Evolutionary conservation across 2,888 invertebrate species (phyloP).

Genomic region (Latheticus oryzae): DNA sequence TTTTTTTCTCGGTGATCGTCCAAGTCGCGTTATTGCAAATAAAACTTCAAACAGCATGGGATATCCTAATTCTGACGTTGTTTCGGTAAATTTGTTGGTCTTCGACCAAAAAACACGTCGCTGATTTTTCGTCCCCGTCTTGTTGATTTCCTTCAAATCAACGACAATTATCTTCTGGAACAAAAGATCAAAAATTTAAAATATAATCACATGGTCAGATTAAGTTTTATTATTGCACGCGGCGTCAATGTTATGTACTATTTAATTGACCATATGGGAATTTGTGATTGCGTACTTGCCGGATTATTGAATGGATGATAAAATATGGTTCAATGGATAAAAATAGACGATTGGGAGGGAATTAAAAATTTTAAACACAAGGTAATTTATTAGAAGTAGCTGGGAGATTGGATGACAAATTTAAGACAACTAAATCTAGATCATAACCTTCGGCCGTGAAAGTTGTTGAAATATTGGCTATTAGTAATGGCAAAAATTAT

Average conservation of each 20-base stretch:
- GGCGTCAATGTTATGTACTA: slow-evolving; percentile 16
- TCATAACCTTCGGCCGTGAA: too few species aligned
- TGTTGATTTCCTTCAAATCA: slow-evolving; percentile 32
- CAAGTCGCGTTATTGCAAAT: slow-evolving; percentile 63
- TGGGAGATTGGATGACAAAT: too few species aligned
- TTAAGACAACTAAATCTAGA: too few species aligned
- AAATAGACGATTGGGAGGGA: too few species aligned
- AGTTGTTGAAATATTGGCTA: too few species aligned
- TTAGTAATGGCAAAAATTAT: too few species aligned
- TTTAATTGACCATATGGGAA: slow-evolving; percentile 17
- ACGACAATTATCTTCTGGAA: slow-evolving; percentile 32
- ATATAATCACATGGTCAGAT: slow-evolving; percentile 19
- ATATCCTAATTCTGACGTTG: slow-evolving; percentile 61
- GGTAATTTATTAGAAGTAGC: too few species aligned
- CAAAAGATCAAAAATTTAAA: slow-evolving; percentile 27
- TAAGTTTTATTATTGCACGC: slow-evolving; percentile 12
- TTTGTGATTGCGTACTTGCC: slow-evolving; percentile 17
- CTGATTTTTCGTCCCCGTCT: slow-evolving; percentile 39
- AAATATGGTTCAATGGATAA: neutral
- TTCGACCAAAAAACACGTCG: slow-evolving; percentile 17
- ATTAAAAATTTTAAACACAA: too few species aligned
- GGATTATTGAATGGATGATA: too few species aligned
- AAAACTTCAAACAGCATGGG: slow-evolving; percentile 64
- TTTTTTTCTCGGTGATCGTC: slow-evolving; percentile 65
- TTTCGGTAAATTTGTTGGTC: slow-evolving; percentile 49